Evolutionary conservation across 2,888 invertebrate species (phyloP).

Genomic region (Gortyna flavago): DNA sequence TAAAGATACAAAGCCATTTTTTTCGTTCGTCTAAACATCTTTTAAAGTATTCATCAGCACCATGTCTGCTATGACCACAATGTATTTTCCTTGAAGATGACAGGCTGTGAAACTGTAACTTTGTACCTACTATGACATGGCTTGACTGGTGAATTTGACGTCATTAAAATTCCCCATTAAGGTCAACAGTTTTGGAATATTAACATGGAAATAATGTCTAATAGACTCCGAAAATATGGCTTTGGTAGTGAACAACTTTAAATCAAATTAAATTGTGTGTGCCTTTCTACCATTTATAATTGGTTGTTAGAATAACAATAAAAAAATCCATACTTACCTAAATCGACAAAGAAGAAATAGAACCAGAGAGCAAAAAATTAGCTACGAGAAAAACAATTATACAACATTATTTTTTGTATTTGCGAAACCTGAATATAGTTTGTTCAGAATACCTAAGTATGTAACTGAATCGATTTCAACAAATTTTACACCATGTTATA

Average conservation of each 20-base stretch:
- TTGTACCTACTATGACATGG: slow-evolving; percentile 30
- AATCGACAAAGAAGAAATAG: not conserved
- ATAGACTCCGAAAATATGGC: too few relatives aligned
- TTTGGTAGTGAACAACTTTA: not conserved
- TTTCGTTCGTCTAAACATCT: too few relatives aligned
- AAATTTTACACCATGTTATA: too few relatives aligned
- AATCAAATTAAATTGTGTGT: not conserved
- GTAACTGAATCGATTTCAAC: too few relatives aligned
- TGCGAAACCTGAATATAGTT: too few relatives aligned
- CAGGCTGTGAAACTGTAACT: slow-evolving; percentile 21
- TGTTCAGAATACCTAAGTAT: too few relatives aligned
- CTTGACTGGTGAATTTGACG: slow-evolving; percentile 28
- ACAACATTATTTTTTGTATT: too few relatives aligned
- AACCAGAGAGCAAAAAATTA: not conserved
- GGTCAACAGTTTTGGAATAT: slow-evolving; percentile 2
- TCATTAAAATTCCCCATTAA: slow-evolving; percentile 31
- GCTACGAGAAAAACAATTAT: too few relatives aligned
- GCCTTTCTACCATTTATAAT: not conserved
- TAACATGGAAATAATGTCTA: not conserved
- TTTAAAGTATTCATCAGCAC: not conserved
- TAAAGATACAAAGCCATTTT: not conserved
- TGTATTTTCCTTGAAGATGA: slow-evolving; percentile 30
- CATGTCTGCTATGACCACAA: not conserved
- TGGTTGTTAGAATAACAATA: not conserved
- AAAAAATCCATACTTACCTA: not conserved